Percentiles rank a stretch among this genome's conserved stretches.
Evolutionary conservation across 2,113 vertebrate species (phyloP).

Genomic region (Cranoglanis bouderius): DNA sequence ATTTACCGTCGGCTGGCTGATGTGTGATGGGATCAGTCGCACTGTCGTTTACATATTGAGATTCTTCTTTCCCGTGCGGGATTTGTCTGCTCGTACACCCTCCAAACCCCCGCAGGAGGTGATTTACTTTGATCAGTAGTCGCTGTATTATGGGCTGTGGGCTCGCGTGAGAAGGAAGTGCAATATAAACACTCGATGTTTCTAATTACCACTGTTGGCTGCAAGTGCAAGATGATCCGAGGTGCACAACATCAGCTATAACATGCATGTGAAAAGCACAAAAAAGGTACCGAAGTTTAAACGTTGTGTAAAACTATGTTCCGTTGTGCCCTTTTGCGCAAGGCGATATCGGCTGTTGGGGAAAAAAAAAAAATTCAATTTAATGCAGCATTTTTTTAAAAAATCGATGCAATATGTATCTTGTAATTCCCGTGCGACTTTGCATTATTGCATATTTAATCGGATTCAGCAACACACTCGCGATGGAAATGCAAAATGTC

Average conservation of each 20-base stretch:
- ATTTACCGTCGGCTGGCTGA: conserved; percentile 71
- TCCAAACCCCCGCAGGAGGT: conserved; percentile 71
- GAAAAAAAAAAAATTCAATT: not conserved
- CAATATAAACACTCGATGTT: conserved; percentile 23
- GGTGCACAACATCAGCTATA: not conserved
- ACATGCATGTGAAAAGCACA: not conserved
- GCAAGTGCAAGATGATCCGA: conserved; percentile 25
- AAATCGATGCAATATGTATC: not conserved
- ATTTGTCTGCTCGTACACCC: conserved; percentile 70
- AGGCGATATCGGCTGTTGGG: not conserved
- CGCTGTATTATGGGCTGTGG: conserved; percentile 74
- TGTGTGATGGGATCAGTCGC: conserved; percentile 86
- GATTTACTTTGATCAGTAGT: conserved; percentile 85
- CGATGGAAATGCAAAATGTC: not conserved
- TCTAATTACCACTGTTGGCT: not conserved
- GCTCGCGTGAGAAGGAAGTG: conserved; percentile 58
- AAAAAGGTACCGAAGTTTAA: not conserved
- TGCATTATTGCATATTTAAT: not conserved
- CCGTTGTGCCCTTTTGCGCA: not conserved
- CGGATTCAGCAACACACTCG: not conserved
- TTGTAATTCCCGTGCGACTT: not conserved
- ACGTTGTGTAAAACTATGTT: not conserved
- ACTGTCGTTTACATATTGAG: conserved; percentile 84
- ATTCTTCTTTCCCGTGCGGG: conserved; percentile 76
- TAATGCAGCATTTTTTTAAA: not conserved